These are phyloP conservation scores for Melanotaenia duboulayi DNA, from an alignment of 2,113 vertebrate genomes.

Conservation along the genomic window DNA sequence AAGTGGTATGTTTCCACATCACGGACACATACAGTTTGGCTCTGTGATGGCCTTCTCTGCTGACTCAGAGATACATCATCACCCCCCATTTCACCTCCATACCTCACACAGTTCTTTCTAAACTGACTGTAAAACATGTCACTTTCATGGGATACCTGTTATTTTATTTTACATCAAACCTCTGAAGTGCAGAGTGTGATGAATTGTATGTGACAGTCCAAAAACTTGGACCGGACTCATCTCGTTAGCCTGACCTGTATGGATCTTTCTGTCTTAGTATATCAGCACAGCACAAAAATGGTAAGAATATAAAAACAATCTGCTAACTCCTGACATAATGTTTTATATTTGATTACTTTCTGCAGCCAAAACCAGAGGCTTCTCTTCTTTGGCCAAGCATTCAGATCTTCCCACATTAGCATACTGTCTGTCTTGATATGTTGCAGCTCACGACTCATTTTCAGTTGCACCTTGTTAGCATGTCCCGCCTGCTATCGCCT, in stretches of 20 bases:
- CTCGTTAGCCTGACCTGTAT: not conserved
- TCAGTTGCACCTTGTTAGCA: slow-evolving; percentile 48
- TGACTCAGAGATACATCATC: not conserved
- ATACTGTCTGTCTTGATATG: slow-evolving; percentile 12
- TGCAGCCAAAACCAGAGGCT: not conserved
- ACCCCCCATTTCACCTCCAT: not conserved
- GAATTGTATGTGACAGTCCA: not conserved
- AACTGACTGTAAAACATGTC: not conserved
- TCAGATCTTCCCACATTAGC: not conserved
- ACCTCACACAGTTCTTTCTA: not conserved
- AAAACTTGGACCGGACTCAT: too few species aligned
- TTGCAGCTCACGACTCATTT: slow-evolving; percentile 38
- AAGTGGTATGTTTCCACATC: not conserved
- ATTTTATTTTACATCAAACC: not conserved
- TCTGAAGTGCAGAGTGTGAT: not conserved
- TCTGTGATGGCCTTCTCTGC: not conserved
- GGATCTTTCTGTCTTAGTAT: not conserved
- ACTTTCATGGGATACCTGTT: too few species aligned
- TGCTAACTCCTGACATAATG: too few species aligned
- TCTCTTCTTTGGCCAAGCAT: not conserved
- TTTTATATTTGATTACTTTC: not conserved
- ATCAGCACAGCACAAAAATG: not conserved
- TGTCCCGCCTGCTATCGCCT: slow-evolving; percentile 40
- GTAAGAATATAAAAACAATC: not conserved
- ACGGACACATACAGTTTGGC: not conserved